Evolutionary conservation across 2,888 invertebrate species (phyloP), one percentile per base, ranked within the genome.

Genomic region (Melanostoma mellinum): DNA sequence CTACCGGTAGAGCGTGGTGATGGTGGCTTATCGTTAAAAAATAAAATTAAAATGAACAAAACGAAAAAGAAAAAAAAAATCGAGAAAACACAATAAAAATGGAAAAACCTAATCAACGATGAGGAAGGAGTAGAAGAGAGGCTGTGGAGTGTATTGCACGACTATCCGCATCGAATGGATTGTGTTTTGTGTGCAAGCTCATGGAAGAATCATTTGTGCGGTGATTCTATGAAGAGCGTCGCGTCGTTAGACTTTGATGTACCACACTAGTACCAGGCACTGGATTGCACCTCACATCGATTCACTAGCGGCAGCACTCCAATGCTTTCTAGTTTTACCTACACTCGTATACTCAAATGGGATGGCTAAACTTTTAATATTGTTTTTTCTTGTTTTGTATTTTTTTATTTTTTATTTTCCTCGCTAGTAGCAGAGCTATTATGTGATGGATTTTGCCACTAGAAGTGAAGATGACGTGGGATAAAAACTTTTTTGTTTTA

Each of bases 261-360:
- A 61, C 33, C 8, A 20, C 20, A 20, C 1, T 20, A 44, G 81
- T 81, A 68, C 81, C 81, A 82, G 81, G 77, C 63, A 82, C 81
- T 53, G 77, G 68, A 42, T 63, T 77, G 81, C 81, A 73, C 81
- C 68, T 68, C 56, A 72, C 63, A 48, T 36, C 50, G 10, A 9
- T 4, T 36, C 9, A 35, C 9, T 35, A 46, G 46, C 9, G 61
- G 44, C 61, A 35, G 35, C 61, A 46, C 46, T 46, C 46, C 10
- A 36, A 61, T 36, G 61, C 35, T 46, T 20, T 20, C 20, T 20
- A 20, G 20, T 20, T 20, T 20, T 20, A 20, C 20, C 20, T 20
- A 20, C 20, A 20, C 20, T 20, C 20, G 20, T 20, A 20, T 1
- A 20, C 20, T 20, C 20, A 20, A 20, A 20, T 20, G 20, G 20